Percentiles rank a stretch among this genome's conserved stretches.
These are phyloP conservation scores for Hycleus phaleratus DNA, from an alignment of 1,140 invertebrate species.

Conservation along the genomic window DNA sequence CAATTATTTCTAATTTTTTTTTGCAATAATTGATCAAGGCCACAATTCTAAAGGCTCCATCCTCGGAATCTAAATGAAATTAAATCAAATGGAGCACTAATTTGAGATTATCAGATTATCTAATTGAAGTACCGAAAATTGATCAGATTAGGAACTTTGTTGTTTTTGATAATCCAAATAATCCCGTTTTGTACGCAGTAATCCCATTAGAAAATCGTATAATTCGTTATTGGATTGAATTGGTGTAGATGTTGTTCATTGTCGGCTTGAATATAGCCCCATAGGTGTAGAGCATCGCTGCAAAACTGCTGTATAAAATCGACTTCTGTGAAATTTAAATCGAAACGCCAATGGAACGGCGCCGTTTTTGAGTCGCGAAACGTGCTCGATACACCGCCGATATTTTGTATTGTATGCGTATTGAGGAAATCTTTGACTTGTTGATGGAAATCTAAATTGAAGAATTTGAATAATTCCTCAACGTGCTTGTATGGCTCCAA, in stretches of 20 bases:
- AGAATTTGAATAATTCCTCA: constrained; percentile 67
- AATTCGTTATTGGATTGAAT: constrained; percentile 49
- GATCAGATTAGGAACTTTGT: not conserved
- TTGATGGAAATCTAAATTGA: constrained; percentile 62
- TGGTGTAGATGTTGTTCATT: constrained; percentile 48
- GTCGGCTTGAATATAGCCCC: constrained; percentile 62
- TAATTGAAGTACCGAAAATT: not conserved
- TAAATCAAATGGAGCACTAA: not conserved
- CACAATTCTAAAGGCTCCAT: too few relatives aligned
- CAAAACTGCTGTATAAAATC: constrained; percentile 58
- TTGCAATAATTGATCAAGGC: too few relatives aligned
- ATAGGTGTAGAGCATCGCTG: constrained; percentile 64
- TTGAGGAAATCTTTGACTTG: constrained; percentile 66
- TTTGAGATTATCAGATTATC: not conserved
- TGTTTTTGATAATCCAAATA: too few relatives aligned
- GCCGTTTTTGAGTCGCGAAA: constrained; percentile 72
- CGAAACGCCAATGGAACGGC: constrained; percentile 76
- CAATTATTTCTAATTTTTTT: not conserved
- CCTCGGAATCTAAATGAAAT: not conserved
- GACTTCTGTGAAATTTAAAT: constrained; percentile 62
- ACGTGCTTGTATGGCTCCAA: constrained; percentile 63
- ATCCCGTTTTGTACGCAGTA: not conserved
- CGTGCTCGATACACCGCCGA: constrained; percentile 74
- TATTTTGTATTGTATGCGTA: constrained; percentile 70
- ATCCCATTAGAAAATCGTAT: constrained; percentile 35